Conservation (phyloP, 2,113 vertebrate species). For the Meleagris gallopavo region DNA sequence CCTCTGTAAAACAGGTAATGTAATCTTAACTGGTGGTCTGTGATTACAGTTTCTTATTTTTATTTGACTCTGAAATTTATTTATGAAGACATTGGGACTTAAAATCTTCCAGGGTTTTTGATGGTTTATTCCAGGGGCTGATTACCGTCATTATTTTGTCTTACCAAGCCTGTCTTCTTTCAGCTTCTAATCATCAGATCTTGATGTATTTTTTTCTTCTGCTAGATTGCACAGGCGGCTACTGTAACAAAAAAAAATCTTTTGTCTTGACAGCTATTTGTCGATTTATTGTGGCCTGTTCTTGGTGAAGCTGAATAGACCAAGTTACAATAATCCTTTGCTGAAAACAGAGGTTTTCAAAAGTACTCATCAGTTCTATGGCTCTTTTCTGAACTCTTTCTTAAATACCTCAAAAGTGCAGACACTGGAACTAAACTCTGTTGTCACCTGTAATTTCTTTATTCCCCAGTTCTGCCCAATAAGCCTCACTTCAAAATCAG, state of each 20-base stretch:
- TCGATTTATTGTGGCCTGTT: neutral
- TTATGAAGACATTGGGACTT: neutral
- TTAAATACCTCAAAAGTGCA: neutral
- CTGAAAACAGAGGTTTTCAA: neutral
- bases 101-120: neutral
- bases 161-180: neutral
- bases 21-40: neutral
- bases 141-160: neutral
- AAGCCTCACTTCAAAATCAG: neutral
- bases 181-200: neutral
- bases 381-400: neutral
- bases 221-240: neutral
- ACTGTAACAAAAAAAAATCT: neutral
- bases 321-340: neutral
- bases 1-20: neutral
- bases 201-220: neutral
- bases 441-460: neutral
- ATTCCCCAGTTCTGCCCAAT: neutral
- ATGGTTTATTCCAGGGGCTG: neutral
- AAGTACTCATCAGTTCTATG: neutral
- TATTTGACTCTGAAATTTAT: neutral
- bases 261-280: neutral
- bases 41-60: neutral
- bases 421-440: neutral
- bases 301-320: neutral